Evolutionary conservation across 35 echinoderm and acorn worm species (phyloP), one percentile per base, ranked within the genome.

Genomic region (Stichopus chloronotus): DNA sequence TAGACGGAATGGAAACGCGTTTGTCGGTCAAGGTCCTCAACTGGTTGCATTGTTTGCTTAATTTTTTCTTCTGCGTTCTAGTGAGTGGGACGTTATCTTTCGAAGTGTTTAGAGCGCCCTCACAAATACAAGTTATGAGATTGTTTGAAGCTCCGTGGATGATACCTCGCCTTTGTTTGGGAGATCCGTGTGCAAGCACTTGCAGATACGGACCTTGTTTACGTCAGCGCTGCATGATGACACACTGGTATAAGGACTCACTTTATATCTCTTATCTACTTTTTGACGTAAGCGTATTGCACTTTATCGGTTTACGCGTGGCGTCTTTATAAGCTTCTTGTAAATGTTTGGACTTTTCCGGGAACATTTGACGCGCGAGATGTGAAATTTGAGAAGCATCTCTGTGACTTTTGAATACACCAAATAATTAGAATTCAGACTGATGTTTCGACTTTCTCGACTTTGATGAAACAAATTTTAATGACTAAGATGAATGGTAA

Each of bases 251-350:
- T 25, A 4, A 59, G 7, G 8, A 22, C 13, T 58, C 14, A 0
- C 20, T 22, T 20, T 13, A 25, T 13, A 21, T 58, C 25, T 24
- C 19, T 88, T 25, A 65, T 57, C 25, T 63, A 69, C 30, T 63
- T 88, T 88, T 88, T 61, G 86, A 88, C 58, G 86, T 88, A 88
- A 12, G 86, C 86, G 25, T 88, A 88, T 25, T 69, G 69, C 19
- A 74, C 6, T n/a, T 74, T 16, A 7, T 16, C 19, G 19, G 69
- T 91, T 80, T 58, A 43, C 56, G 17, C 7, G 94, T 95, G 11
- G 94, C 90, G 72, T 95, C 94, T 69, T 92, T 53, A 30, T 78
- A 95, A 79, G 76, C 55, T 78, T 95, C 90, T 87, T 92, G 90
- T 56, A 96, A 60, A 85, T 93, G 85, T 14, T 90, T 93, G 6